phyloP scores from a whole-genome alignment of 2,113 vertebrate species.

The Laticauda colubrina region DNA sequence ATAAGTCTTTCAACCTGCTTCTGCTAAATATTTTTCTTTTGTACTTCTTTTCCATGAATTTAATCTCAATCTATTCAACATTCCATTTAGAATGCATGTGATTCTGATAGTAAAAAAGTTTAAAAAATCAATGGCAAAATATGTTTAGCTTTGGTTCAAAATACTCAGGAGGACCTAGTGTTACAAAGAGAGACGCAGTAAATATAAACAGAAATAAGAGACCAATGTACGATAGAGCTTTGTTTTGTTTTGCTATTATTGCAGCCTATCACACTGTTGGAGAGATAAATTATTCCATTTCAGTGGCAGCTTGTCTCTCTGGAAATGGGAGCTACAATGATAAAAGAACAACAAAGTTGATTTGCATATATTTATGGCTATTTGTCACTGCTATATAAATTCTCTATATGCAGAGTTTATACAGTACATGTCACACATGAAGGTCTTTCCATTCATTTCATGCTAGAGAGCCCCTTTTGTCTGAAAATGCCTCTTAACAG shows the following conservation, averaged over 20 bases:
- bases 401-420: not conserved
- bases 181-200: not conserved
- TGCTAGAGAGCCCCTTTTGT: too few relatives aligned
- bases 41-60: not conserved
- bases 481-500: not conserved
- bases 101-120: not conserved
- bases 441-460: not conserved
- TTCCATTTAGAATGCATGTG: not conserved
- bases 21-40: not conserved
- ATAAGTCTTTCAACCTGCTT: not conserved
- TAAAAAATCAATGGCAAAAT: not conserved
- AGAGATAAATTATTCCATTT: not conserved
- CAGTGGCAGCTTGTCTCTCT: not conserved
- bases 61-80: not conserved
- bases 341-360: not conserved
- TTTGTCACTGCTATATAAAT: not conserved
- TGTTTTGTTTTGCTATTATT: not conserved
- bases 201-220: not conserved
- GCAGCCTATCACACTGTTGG: not conserved
- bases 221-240: not conserved
- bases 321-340: not conserved
- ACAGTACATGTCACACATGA: not conserved
- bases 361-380: not conserved
- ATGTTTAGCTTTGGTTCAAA: not conserved
- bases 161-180: not conserved